Evolutionary conservation across 1,140 invertebrate species (phyloP).

Genomic region (Hypothenemus hampei): DNA sequence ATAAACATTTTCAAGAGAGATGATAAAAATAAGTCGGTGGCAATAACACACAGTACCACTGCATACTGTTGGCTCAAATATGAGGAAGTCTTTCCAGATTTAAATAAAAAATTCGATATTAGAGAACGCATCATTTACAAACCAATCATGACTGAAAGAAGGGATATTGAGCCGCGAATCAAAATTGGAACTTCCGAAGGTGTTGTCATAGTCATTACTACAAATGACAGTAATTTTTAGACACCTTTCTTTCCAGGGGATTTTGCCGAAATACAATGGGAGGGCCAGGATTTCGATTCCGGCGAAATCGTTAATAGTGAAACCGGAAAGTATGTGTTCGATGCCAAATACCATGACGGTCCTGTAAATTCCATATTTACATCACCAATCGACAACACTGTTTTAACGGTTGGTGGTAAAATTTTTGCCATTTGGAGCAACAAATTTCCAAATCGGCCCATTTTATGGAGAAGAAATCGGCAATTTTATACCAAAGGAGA

Average conservation of each 20-base stretch:
- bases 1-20: conserved; percentile 41
- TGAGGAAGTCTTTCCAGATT: conserved; percentile 29
- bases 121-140: conserved; percentile 30
- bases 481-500: conserved; percentile 50
- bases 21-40: conserved; percentile 9
- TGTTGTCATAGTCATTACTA: conserved; percentile 28
- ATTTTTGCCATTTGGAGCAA: conserved; percentile 57
- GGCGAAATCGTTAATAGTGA: conserved; percentile 54
- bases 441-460: conserved; percentile 46
- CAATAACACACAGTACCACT: conserved; percentile 18
- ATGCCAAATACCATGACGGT: conserved; percentile 60
- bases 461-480: conserved; percentile 51
- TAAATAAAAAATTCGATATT: conserved; percentile 36
- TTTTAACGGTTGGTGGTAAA: conserved; percentile 55
- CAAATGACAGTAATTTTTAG: neutral
- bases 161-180: conserved; percentile 1
- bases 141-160: conserved; percentile 18
- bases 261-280: conserved; percentile 52
- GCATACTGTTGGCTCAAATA: conserved; percentile 19
- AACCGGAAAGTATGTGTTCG: conserved; percentile 46
- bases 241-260: conserved; percentile 43
- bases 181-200: conserved; percentile 39
- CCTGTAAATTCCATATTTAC: conserved; percentile 51
- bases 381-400: conserved; percentile 48
- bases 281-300: conserved; percentile 56